Conservation (phyloP, 2,797 vertebrate genomes). For the Spea hammondii region DNA sequence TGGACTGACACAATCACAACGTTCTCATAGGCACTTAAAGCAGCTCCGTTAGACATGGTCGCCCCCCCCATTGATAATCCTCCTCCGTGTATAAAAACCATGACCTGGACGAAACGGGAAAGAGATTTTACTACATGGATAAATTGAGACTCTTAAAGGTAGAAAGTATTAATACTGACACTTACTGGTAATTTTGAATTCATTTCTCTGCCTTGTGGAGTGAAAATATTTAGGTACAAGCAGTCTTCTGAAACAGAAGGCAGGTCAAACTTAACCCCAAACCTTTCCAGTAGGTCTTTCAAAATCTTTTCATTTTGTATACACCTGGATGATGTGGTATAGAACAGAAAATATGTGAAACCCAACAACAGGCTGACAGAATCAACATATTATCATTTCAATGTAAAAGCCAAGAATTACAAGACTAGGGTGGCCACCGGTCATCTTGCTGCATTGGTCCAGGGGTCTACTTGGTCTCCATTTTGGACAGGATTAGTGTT, state of each 20-base stretch:
- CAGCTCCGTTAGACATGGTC: slow-evolving; percentile 67
- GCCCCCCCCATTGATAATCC: slow-evolving; percentile 58
- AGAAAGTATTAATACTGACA: not conserved
- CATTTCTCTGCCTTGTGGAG: not conserved
- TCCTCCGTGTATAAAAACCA: slow-evolving; percentile 27
- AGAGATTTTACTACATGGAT: not conserved
- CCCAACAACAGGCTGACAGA: too few species aligned
- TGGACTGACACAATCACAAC: slow-evolving; percentile 77
- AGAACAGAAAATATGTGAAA: not conserved
- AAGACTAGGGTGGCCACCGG: too few species aligned
- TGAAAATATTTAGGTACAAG: slow-evolving; percentile 29
- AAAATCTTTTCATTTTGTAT: not conserved
- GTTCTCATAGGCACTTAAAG: slow-evolving; percentile 70
- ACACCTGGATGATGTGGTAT: not conserved
- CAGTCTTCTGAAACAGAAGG: slow-evolving; percentile 23
- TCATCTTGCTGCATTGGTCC: too few species aligned
- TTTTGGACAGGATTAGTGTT: too few species aligned
- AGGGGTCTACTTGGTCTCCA: too few species aligned
- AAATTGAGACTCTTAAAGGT: not conserved
- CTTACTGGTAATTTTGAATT: slow-evolving; percentile 1
- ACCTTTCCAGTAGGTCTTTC: not conserved
- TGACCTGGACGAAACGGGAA: slow-evolving; percentile 12
- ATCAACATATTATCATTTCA: too few species aligned
- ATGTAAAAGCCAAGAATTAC: too few species aligned
- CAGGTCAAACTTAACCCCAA: not conserved